A percentile compares a stretch with the other conserved stretches of the same genome.
Evolutionary conservation across 2,113 vertebrate genomes (phyloP).

Genomic region (Bubo scandiacus): DNA sequence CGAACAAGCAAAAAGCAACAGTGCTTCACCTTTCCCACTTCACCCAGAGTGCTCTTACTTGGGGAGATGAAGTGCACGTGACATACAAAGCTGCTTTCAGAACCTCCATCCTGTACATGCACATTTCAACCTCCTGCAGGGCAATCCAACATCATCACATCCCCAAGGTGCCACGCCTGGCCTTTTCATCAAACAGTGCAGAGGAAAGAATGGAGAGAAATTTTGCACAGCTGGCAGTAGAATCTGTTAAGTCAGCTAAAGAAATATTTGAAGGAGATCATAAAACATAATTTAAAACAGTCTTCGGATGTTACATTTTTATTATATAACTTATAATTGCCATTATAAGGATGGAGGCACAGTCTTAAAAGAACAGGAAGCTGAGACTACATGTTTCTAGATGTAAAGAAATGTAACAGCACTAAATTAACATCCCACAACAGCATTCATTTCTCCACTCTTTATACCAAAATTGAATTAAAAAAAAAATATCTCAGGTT

Average conservation of each 20-base stretch:
- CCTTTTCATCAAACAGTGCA: accelerated
- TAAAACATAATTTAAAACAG: background rate
- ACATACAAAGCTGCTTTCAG: background rate
- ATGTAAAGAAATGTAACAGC: slow-evolving; percentile 31
- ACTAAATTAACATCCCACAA: slow-evolving; percentile 22
- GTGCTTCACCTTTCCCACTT: background rate
- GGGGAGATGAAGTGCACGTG: accelerated
- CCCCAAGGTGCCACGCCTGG: accelerated
- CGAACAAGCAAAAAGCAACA: background rate
- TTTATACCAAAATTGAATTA: background rate
- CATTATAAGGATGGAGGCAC: slow-evolving; percentile 59
- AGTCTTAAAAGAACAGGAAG: slow-evolving; percentile 21
- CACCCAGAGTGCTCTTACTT: background rate
- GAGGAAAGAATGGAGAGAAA: background rate
- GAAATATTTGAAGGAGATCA: background rate
- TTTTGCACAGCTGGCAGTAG: background rate
- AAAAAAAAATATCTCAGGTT: background rate
- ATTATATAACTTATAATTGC: slow-evolving; percentile 25
- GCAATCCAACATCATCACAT: accelerated
- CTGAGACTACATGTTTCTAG: background rate
- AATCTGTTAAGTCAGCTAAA: background rate
- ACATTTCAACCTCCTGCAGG: background rate
- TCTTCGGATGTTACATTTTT: slow-evolving; percentile 16
- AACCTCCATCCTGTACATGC: background rate
- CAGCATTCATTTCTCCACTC: background rate